phyloP scores from a whole-genome alignment of 53 echinoderm and acorn worm genomes.

The Mesocentrotus franciscanus region DNA sequence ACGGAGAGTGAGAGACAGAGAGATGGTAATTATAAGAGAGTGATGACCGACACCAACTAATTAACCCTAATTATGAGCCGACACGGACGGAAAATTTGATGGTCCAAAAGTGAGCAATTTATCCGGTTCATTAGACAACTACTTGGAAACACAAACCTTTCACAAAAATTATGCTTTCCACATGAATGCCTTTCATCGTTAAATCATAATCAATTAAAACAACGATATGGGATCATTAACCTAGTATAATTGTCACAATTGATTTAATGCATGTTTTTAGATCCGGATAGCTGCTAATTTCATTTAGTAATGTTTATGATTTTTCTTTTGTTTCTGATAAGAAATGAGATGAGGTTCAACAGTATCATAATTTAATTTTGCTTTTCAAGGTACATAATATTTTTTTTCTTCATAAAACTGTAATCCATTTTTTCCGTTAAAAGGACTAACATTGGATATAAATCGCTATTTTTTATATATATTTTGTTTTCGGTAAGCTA shows the following conservation, averaged over 20 bases:
- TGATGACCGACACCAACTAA: not conserved
- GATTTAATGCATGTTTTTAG: too few relatives aligned
- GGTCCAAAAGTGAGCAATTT: not conserved
- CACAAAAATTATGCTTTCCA: not conserved
- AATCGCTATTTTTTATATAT: too few relatives aligned
- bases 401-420: too few relatives aligned
- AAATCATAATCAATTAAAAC: not conserved
- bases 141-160: not conserved
- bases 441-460: too few relatives aligned
- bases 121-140: not conserved
- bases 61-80: not conserved
- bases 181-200: not conserved
- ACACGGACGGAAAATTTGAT: not conserved
- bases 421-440: too few relatives aligned
- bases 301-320: too few relatives aligned
- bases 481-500: too few relatives aligned
- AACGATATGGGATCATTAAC: not conserved
- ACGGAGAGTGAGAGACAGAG: not conserved
- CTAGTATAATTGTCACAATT: not conserved
- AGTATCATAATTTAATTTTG: too few relatives aligned
- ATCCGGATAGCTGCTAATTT: too few relatives aligned
- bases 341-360: too few relatives aligned
- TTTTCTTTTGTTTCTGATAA: too few relatives aligned
- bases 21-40: not conserved
- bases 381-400: too few relatives aligned